Evolutionary conservation across 2,113 vertebrate species (phyloP).

Genomic region (Vulpes ferrilata): DNA sequence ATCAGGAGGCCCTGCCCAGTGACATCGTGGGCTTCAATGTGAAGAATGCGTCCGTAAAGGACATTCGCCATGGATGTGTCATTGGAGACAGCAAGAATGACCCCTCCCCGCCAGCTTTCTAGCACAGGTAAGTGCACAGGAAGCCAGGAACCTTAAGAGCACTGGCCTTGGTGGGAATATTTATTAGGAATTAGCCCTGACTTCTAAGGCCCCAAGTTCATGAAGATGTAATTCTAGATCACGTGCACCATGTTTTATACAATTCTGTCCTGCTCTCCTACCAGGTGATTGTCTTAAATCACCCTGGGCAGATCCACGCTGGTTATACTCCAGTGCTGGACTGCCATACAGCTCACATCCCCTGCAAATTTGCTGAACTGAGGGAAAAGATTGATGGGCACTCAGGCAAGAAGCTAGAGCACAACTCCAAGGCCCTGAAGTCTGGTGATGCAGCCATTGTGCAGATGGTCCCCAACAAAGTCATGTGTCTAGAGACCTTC

Average conservation of each 20-base stretch:
- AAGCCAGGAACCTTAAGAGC: not conserved
- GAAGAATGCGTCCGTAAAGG: slow-evolving; percentile 63
- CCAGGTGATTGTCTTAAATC: slow-evolving; percentile 87
- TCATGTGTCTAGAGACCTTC: slow-evolving; percentile 91
- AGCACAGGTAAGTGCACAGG: not conserved
- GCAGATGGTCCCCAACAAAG: slow-evolving; percentile 88
- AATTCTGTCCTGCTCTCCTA: not conserved
- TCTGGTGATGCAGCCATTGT: slow-evolving; percentile 90
- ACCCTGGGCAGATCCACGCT: slow-evolving; percentile 87
- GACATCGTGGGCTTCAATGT: slow-evolving; percentile 58
- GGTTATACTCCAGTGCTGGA: slow-evolving; percentile 90
- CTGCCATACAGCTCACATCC: slow-evolving; percentile 89
- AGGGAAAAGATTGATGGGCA: slow-evolving; percentile 90
- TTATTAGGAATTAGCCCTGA: not conserved
- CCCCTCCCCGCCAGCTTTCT: not conserved
- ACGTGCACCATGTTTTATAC: not conserved
- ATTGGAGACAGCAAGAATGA: not conserved
- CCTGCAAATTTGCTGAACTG: slow-evolving; percentile 90
- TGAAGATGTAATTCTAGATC: not conserved
- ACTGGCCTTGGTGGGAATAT: too few relatives aligned
- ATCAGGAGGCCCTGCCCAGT: slow-evolving; percentile 49
- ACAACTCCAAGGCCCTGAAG: slow-evolving; percentile 89
- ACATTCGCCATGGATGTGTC: not conserved
- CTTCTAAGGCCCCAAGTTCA: not conserved
- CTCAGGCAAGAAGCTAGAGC: slow-evolving; percentile 91